Conservation (phyloP, 1,140 invertebrate species). For the Semibalanus balanoides region DNA sequence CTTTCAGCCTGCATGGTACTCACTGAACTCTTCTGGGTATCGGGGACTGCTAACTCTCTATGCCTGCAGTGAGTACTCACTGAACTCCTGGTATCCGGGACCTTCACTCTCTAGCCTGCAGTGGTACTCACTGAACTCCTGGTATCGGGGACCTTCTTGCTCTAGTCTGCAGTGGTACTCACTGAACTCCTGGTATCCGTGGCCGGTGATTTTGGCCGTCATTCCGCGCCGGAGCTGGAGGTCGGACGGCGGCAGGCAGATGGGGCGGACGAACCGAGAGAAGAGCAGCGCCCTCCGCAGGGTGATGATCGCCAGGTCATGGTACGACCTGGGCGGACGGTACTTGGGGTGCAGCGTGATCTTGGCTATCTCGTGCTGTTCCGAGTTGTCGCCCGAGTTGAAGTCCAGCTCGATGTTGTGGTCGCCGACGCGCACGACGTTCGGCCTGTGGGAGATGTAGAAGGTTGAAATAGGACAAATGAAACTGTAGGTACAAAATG, state of each 20-base stretch:
- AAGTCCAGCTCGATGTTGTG: neutral
- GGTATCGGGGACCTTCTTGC: too few species aligned
- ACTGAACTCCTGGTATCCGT: neutral
- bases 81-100: too few species aligned
- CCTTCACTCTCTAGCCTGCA: too few species aligned
- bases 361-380: neutral
- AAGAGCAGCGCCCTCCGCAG: neutral
- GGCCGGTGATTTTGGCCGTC: neutral
- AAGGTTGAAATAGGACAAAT: too few species aligned
- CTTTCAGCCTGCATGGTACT: too few species aligned
- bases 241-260: neutral
- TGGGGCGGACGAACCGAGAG: neutral
- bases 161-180: too few species aligned
- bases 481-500: too few species aligned
- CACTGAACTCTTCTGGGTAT: too few species aligned
- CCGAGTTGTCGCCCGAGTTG: neutral
- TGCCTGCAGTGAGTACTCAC: too few species aligned
- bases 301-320: neutral
- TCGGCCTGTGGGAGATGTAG: neutral
- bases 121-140: too few species aligned
- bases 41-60: too few species aligned
- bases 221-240: neutral
- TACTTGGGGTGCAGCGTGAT: neutral
- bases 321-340: neutral
- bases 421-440: neutral